Evolutionary conservation across 2,797 vertebrate species (phyloP).

Genomic region (Lophotriccus pileatus): DNA sequence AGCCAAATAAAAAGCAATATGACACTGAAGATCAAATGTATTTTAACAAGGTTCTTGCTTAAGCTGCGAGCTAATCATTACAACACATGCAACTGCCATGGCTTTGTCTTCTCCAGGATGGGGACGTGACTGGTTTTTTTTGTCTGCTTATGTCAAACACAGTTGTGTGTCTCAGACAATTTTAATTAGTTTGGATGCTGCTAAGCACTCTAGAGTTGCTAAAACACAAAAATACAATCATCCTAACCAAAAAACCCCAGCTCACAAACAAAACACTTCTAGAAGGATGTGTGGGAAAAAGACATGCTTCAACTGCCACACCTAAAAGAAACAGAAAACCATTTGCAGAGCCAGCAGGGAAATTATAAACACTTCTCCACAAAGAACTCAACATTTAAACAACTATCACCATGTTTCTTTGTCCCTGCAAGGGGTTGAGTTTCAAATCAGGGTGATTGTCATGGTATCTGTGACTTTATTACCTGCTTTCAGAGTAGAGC

Average conservation of each 20-base stretch:
- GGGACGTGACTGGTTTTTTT: rapidly evolving
- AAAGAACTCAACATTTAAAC: neutral
- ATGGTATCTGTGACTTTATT: neutral
- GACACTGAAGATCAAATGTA: neutral
- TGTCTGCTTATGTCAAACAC: neutral
- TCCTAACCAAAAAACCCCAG: neutral
- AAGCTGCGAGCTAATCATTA: neutral
- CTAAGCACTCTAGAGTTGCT: neutral
- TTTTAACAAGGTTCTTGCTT: neutral
- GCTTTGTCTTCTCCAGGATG: neutral
- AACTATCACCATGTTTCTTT: neutral
- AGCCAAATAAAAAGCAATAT: neutral
- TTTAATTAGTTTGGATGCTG: neutral
- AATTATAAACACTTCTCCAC: neutral
- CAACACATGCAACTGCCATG: rapidly evolving
- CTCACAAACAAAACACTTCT: neutral
- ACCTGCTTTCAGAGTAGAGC: slow-evolving; percentile 82
- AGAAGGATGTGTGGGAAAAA: neutral
- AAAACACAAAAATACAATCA: neutral
- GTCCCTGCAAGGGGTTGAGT: neutral
- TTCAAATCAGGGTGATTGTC: neutral
- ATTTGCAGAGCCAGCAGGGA: neutral
- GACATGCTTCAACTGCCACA: neutral
- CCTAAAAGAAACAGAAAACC: neutral
- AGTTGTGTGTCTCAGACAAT: neutral